Evolutionary conservation across 1,140 invertebrate genomes (phyloP).

Genomic region (Panulirus ornatus): DNA sequence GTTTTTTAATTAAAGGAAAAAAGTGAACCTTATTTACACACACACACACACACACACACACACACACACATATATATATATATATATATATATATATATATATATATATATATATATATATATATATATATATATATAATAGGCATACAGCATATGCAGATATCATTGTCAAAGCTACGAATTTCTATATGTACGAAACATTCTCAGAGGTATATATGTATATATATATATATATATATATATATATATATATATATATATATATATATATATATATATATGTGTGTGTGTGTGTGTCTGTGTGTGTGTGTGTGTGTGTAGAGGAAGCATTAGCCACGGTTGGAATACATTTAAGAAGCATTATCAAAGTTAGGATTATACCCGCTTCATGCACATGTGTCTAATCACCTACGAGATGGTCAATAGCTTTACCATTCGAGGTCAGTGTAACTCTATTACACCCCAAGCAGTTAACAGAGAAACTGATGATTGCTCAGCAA

Average conservation of each 20-base stretch:
- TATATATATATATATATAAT: conserved; percentile 32
- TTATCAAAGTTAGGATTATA: too few relatives aligned
- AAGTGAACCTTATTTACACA: too few relatives aligned
- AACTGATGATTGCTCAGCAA: too few relatives aligned
- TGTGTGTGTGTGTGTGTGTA: conserved; percentile 24
- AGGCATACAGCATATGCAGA: not conserved
- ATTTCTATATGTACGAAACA: not conserved
- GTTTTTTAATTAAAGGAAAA: too few relatives aligned
- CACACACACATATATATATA: conserved; percentile 9
- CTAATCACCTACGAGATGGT: too few relatives aligned
- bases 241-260: conserved; percentile 49
- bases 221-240: conserved; percentile 42
- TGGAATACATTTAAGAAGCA: too few relatives aligned
- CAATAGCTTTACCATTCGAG: too few relatives aligned
- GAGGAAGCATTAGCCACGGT: too few relatives aligned
- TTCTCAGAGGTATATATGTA: not conserved
- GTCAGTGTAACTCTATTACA: too few relatives aligned
- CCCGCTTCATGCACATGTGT: too few relatives aligned
- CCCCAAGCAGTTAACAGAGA: too few relatives aligned
- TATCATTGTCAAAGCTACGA: not conserved
- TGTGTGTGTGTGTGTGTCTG: conserved; percentile 31
- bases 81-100: conserved; percentile 3
- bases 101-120: conserved; percentile 16
- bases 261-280: conserved; percentile 44
- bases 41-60: too few relatives aligned